Evolutionary conservation across 2,113 vertebrate species (phyloP), one percentile per base, ranked within the genome.

Genomic region (Prochilodus magdalenae): DNA sequence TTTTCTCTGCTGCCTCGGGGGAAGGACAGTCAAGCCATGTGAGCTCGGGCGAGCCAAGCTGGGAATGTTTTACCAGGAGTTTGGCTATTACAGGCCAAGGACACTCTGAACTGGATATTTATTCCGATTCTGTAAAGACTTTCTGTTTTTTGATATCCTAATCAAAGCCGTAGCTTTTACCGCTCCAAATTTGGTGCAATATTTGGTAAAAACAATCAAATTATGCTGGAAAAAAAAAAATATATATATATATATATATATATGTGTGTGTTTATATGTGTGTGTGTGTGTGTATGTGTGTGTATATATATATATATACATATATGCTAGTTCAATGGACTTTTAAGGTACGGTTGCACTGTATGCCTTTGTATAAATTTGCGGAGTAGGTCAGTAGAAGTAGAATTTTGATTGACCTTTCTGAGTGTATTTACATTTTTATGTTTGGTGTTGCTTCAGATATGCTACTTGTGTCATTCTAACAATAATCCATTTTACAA

Each of bases 91-190:
- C 26, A 18, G 40, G n/a, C 33, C 14, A 75, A 65, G 36, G 30
- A 81, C 47, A 53, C 18, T 22, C 13, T 62, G 5, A 81, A 74
- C 33, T 74, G 12, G 66, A 53, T 53, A 55, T 65, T 81, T 74
- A 80, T 73, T 80, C 11, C 47, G 65, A 29, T 65, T 73, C 63
- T 80, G 11, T n/a, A 26, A 29, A 71, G 63, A 55, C 69, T 79
- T 11, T 27, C 33, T 51, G 24, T 60, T 12, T 60, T 26, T 60
- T 11, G 12, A 26, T 10, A 13, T 22, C 1, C 4, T 26, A 60
- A 60, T 24, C 57, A 60, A 26, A 60, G 24, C 57, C 24, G 57
- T 60, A 60, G 24, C 24, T 60, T n/a, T n/a, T 24, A 24, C 57
- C 11, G 14, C 20, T 57, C 16, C 49, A 51, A 4, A 7, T 12